These are phyloP conservation scores for Hermetia illucens DNA, from an alignment of 1,140 invertebrate species.

Conservation along the genomic window DNA sequence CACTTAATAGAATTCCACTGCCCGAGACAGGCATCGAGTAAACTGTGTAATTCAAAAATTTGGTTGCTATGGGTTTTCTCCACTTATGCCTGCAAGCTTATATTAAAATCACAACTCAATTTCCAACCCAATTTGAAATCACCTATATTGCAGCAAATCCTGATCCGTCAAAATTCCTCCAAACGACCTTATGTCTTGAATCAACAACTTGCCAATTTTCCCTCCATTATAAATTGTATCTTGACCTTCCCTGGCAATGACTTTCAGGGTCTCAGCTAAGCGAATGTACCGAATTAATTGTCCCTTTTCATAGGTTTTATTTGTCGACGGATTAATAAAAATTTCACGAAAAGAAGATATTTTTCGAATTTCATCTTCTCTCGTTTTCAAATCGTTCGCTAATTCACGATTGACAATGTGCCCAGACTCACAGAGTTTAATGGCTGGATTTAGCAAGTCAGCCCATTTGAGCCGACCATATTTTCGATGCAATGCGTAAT, in stretches of 20 bases:
- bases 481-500: slow-evolving; percentile 55
- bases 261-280: slow-evolving; percentile 41
- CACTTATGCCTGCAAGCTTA: slow-evolving; percentile 43
- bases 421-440: slow-evolving; percentile 52
- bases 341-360: slow-evolving; percentile 23
- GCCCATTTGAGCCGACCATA: slow-evolving; percentile 64
- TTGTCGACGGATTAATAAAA: slow-evolving; percentile 9
- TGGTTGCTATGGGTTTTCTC: slow-evolving; percentile 36
- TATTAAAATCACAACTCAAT: slow-evolving; percentile 7
- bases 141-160: slow-evolving; percentile 39
- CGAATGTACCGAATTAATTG: slow-evolving; percentile 39
- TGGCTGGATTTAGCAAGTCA: slow-evolving; percentile 58
- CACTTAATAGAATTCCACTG: slow-evolving; percentile 56
- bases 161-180: slow-evolving; percentile 42
- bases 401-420: slow-evolving; percentile 52
- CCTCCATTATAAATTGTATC: slow-evolving; percentile 42
- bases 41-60: slow-evolving; percentile 40
- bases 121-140: neutral
- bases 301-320: slow-evolving; percentile 22
- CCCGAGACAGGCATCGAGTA: slow-evolving; percentile 62
- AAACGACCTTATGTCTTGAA: slow-evolving; percentile 39
- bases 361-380: slow-evolving; percentile 41
- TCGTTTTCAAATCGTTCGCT: slow-evolving; percentile 37
- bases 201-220: slow-evolving; percentile 33
- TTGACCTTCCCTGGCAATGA: slow-evolving; percentile 35